Percentiles rank a stretch among this genome's conserved stretches.
phyloP scores from a whole-genome alignment of 2,888 invertebrate species.

The Julus scandinavius region DNA sequence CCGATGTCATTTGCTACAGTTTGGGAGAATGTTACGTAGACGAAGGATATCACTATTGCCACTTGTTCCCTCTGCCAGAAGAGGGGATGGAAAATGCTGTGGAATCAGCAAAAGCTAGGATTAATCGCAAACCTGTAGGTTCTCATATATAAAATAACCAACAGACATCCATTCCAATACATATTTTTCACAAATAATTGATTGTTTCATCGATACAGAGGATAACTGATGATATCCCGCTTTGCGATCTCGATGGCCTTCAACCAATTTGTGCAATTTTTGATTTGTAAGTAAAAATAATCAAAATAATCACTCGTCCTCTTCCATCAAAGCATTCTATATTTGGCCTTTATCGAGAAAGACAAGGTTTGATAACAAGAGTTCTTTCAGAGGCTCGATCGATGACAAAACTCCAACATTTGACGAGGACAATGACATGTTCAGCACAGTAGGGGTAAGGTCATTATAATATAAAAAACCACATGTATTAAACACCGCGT shows the following conservation, averaged over 20 bases:
- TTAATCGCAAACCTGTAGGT: slow-evolving; percentile 6
- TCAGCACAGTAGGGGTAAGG: neutral
- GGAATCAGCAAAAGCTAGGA: neutral
- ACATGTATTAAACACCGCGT: neutral
- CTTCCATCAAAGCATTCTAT: neutral
- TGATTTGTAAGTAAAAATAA: neutral
- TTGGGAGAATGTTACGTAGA: slow-evolving; percentile 20
- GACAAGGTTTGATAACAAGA: neutral
- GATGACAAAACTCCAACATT: neutral
- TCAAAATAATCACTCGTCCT: neutral
- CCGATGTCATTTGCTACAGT: slow-evolving; percentile 55
- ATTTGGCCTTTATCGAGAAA: neutral
- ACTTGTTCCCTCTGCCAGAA: slow-evolving; percentile 53
- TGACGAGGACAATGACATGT: neutral
- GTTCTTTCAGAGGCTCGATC: neutral
- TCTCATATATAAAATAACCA: no score
- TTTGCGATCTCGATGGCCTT: neutral
- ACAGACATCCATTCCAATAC: no score
- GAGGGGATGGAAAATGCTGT: slow-evolving; percentile 52
- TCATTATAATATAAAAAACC: neutral
- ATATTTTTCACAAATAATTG: no score
- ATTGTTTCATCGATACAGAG: neutral
- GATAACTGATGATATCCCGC: neutral
- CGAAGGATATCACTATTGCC: slow-evolving; percentile 53
- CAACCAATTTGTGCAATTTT: neutral